phyloP scores from a whole-genome alignment of 2,797 vertebrate species.

The Cossypha niveicapilla region DNA sequence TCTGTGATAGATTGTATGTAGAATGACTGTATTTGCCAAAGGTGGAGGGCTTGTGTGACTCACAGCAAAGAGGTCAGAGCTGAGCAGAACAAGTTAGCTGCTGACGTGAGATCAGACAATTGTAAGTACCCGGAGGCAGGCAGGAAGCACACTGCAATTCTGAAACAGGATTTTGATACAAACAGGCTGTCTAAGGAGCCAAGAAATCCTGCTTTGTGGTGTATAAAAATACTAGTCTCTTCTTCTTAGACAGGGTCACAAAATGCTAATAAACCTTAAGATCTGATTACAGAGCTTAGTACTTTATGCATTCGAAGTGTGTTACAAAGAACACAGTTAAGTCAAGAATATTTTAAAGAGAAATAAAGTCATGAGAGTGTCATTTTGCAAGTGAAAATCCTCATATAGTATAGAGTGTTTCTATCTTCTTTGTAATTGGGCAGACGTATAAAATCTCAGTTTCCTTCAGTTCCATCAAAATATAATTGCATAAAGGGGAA shows the following conservation, averaged over 20 bases:
- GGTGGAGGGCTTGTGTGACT: conserved; percentile 29
- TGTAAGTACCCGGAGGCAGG: background rate
- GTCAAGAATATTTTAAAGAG: background rate
- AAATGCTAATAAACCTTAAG: background rate
- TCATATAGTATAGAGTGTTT: background rate
- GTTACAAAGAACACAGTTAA: background rate
- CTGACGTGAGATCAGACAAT: background rate
- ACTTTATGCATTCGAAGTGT: background rate
- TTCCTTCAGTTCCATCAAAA: background rate
- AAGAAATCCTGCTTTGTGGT: background rate
- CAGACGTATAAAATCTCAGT: background rate
- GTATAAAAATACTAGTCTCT: background rate
- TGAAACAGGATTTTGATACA: background rate
- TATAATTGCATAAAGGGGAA: background rate
- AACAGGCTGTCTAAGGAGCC: background rate
- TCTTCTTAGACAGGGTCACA: background rate
- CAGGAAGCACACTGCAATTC: background rate
- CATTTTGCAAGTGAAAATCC: background rate
- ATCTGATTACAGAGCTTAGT: background rate
- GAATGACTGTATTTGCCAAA: conserved; percentile 17
- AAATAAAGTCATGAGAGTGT: background rate
- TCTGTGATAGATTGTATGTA: background rate
- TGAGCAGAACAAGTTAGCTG: background rate
- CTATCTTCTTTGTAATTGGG: background rate
- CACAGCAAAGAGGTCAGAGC: background rate